Evolutionary conservation across 2,888 invertebrate species (phyloP).

Genomic region (Eucera pruinosa): DNA sequence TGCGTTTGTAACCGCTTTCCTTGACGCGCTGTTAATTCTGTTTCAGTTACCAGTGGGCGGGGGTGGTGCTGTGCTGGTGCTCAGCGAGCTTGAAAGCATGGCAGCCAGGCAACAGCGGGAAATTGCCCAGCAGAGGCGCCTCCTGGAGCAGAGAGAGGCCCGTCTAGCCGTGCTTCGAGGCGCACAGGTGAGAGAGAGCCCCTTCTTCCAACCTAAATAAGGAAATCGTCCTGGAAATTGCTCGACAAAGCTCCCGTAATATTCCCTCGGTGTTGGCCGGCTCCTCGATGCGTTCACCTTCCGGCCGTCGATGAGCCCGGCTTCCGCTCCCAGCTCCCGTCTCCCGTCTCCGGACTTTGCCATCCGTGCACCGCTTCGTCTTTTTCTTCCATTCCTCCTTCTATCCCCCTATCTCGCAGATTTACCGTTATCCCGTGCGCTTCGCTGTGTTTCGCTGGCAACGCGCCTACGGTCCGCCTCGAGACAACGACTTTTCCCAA

Average conservation of each 20-base stretch:
- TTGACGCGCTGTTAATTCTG: constrained; percentile 58
- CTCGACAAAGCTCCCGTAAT: constrained; percentile 54
- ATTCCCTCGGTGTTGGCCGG: constrained; percentile 33
- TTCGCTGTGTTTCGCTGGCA: too few relatives aligned
- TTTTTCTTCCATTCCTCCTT: not conserved
- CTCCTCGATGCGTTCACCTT: constrained; percentile 40
- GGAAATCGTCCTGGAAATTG: constrained; percentile 63
- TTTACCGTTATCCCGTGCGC: too few relatives aligned
- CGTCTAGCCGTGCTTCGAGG: constrained; percentile 83
- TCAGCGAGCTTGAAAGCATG: constrained; percentile 99
- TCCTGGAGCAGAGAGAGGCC: constrained; percentile 96
- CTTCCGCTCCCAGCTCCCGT: constrained; percentile 22
- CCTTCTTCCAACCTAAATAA: constrained; percentile 23
- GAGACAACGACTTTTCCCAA: too few relatives aligned
- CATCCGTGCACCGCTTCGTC: not conserved
- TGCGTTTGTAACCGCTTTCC: constrained; percentile 19
- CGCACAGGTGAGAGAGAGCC: constrained; percentile 78
- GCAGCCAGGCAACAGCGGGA: constrained; percentile 98
- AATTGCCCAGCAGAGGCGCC: constrained; percentile 96
- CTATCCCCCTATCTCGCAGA: too few relatives aligned
- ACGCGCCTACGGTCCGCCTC: too few relatives aligned
- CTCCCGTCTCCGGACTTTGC: not conserved
- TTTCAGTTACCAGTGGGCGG: constrained; percentile 90
- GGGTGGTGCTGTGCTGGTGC: constrained; percentile 95
- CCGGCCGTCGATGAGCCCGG: constrained; percentile 39